A percentile compares a stretch with the other conserved stretches of the same genome.
phyloP scores from a whole-genome alignment of 2,113 vertebrate species.

The Xiphias gladius region DNA sequence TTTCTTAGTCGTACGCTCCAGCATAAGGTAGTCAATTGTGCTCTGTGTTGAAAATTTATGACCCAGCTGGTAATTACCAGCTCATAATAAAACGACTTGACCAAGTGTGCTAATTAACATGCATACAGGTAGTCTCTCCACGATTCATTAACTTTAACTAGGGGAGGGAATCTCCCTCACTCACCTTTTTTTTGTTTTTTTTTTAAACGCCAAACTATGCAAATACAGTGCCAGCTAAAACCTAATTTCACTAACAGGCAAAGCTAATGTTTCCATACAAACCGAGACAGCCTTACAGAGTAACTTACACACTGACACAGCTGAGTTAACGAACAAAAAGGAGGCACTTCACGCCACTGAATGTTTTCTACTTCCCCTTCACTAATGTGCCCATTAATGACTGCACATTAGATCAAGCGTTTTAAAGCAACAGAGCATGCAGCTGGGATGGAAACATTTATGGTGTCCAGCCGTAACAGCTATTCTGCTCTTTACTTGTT shows the following conservation, averaged over 20 bases:
- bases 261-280: not conserved
- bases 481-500: conserved; percentile 34
- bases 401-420: conserved; percentile 42
- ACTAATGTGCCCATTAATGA: conserved; percentile 51
- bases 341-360: not conserved
- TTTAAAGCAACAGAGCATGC: conserved; percentile 36
- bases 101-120: conserved; percentile 57
- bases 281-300: not conserved
- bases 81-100: conserved; percentile 37
- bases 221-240: conserved; percentile 6
- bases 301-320: conserved; percentile 10
- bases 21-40: conserved; percentile 5
- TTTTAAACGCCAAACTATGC: conserved; percentile 28
- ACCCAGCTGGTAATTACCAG: conserved; percentile 37
- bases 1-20: not conserved
- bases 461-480: conserved; percentile 37
- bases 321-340: conserved; percentile 30
- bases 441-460: conserved; percentile 43
- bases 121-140: conserved; percentile 28
- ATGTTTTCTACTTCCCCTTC: conserved; percentile 30
- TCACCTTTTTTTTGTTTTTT: not conserved
- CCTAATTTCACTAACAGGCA: conserved; percentile 1
- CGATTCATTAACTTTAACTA: conserved; percentile 50
- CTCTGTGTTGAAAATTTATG: conserved; percentile 12
- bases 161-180: conserved; percentile 9